phyloP scores from a whole-genome alignment of 2,113 vertebrate genomes.

The Caranx melampygus region DNA sequence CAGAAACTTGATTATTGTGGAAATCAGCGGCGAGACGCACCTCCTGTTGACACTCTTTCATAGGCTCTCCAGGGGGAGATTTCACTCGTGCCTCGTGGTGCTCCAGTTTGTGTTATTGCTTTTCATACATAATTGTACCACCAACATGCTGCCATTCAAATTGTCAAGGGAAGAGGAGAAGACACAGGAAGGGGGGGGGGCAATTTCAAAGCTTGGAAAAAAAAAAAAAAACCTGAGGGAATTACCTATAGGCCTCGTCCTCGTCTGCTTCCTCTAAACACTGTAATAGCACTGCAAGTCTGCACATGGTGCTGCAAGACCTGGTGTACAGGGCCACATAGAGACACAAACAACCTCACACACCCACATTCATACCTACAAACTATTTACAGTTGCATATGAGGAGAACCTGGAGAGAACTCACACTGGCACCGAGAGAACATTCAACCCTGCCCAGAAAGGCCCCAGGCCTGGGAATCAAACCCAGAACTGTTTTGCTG shows the following conservation, averaged over 20 bases:
- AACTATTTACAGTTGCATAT: too few species aligned
- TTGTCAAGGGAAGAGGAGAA: conserved; percentile 29
- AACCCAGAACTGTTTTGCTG: too few species aligned
- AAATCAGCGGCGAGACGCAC: conserved; percentile 11
- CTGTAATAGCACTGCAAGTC: too few species aligned
- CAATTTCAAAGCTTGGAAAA: conserved; percentile 60
- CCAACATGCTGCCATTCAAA: conserved; percentile 68
- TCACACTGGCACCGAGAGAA: too few species aligned
- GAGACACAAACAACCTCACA: too few species aligned
- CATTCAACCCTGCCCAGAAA: too few species aligned
- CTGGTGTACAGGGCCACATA: too few species aligned
- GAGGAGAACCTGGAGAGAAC: too few species aligned
- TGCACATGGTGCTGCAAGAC: too few species aligned
- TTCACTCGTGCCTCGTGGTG: conserved; percentile 35
- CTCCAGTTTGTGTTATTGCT: conserved; percentile 65
- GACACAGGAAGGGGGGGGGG: not conserved
- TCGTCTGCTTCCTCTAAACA: not conserved
- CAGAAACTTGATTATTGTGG: conserved; percentile 30
- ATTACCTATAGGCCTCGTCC: conserved; percentile 37
- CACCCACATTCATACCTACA: too few species aligned
- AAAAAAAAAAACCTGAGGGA: conserved; percentile 48
- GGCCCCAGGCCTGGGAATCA: too few species aligned
- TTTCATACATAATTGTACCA: conserved; percentile 69
- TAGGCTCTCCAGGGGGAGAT: conserved; percentile 41
- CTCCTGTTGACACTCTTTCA: conserved; percentile 40